Percentiles rank a stretch among this genome's conserved stretches.
Conservation (phyloP, 2,888 invertebrate species). For the Pandemis corylana region DNA sequence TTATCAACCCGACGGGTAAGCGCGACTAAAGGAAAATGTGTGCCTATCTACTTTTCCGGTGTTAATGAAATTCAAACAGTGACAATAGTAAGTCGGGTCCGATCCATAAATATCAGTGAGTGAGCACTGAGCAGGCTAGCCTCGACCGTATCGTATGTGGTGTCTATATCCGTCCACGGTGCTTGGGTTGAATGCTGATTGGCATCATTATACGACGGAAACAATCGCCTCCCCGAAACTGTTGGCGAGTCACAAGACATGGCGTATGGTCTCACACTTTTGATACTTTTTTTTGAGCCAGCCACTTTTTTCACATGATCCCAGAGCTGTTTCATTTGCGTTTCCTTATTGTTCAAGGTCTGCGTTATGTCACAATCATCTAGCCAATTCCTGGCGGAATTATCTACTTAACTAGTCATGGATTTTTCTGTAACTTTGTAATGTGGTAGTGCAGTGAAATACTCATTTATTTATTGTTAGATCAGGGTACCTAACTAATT, state of each 20-base stretch:
- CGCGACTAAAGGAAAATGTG: constrained; percentile 24
- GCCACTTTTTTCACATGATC: too few species aligned
- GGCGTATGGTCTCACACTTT: constrained; percentile 7
- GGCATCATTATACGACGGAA: constrained; percentile 37
- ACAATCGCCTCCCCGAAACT: constrained; percentile 40
- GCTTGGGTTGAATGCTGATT: constrained; percentile 39
- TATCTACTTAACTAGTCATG: not conserved
- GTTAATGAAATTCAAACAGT: constrained; percentile 38
- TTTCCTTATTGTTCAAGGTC: not conserved
- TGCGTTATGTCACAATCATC: not conserved
- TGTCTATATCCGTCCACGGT: constrained; percentile 40
- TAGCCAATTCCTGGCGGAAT: not conserved
- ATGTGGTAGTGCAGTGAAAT: too few species aligned
- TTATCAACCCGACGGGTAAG: not conserved
- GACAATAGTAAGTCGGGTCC: constrained; percentile 37
- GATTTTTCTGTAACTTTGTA: not conserved
- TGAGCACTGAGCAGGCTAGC: constrained; percentile 33
- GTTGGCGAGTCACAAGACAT: constrained; percentile 17
- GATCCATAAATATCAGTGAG: constrained; percentile 41
- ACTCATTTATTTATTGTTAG: not conserved
- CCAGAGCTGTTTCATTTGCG: not conserved
- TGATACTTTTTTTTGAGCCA: too few species aligned
- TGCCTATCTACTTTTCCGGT: constrained; percentile 28
- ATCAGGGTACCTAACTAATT: too few species aligned
- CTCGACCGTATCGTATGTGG: constrained; percentile 39